A percentile compares a stretch with the other conserved stretches of the same genome.
Conservation (phyloP, 2,888 invertebrate genomes). For the Chrysodeixis includens region DNA sequence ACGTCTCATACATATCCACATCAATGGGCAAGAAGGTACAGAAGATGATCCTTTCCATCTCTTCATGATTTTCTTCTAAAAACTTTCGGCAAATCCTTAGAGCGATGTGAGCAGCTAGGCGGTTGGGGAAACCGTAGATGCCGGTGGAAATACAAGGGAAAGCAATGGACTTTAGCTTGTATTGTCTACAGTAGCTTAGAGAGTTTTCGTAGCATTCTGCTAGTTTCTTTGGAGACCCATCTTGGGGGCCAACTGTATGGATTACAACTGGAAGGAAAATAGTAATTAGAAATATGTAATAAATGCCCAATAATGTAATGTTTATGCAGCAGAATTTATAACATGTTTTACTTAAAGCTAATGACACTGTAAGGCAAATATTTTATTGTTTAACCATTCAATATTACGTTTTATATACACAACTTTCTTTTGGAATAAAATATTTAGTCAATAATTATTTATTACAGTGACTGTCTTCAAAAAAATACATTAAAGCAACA, state of each 20-base stretch:
- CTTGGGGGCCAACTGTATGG: slow-evolving; percentile 96
- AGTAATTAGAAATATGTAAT: too few relatives aligned
- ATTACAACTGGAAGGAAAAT: slow-evolving; percentile 92
- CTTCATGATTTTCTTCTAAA: slow-evolving; percentile 85
- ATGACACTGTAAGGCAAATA: background rate
- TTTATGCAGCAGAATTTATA: background rate
- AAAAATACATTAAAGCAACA: too few relatives aligned
- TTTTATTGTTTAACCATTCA: background rate
- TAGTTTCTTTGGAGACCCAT: slow-evolving; percentile 91
- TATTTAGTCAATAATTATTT: too few relatives aligned
- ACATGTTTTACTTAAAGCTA: background rate
- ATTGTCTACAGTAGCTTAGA: slow-evolving; percentile 88
- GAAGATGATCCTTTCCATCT: slow-evolving; percentile 93
- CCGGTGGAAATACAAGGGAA: slow-evolving; percentile 98
- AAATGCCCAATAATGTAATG: too few relatives aligned
- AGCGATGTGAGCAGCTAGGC: slow-evolving; percentile 93
- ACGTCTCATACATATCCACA: slow-evolving; percentile 91
- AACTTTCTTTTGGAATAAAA: too few relatives aligned
- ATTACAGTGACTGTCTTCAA: too few relatives aligned
- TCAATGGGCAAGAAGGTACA: slow-evolving; percentile 94
- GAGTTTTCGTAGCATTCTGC: slow-evolving; percentile 92
- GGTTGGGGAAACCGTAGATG: slow-evolving; percentile 96
- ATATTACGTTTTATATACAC: too few relatives aligned
- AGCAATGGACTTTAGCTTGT: slow-evolving; percentile 91
- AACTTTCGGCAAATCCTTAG: slow-evolving; percentile 91